Conservation (phyloP, 2,797 vertebrate species). For the Ciconia nigra region DNA sequence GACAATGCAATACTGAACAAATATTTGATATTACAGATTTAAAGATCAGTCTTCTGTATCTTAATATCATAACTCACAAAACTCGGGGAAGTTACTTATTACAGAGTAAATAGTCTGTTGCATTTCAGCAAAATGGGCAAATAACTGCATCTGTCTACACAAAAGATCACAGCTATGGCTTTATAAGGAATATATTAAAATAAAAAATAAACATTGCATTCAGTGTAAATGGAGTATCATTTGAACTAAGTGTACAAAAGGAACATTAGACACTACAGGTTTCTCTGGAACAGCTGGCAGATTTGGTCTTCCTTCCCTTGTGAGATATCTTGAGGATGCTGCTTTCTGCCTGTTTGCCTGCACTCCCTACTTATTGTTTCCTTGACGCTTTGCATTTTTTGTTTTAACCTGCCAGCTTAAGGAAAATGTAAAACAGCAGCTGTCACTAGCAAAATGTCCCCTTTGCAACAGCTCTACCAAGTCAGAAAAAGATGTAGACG, state of each 20-base stretch:
- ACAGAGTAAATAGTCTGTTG: neutral
- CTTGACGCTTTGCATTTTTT: neutral
- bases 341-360: neutral
- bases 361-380: neutral
- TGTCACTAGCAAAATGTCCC: neutral
- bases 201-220: neutral
- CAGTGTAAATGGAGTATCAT: neutral
- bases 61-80: neutral
- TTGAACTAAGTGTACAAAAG: neutral
- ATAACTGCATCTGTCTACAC: neutral
- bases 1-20: neutral
- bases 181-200: neutral
- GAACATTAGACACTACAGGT: neutral
- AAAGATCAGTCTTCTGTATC: neutral
- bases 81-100: neutral
- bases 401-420: neutral
- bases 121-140: neutral
- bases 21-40: neutral
- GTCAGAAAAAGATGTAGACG: neutral
- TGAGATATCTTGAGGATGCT: neutral
- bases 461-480: neutral
- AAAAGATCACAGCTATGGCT: neutral
- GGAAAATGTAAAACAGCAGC: neutral
- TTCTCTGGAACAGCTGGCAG: neutral
- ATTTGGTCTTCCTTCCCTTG: neutral